A percentile compares a stretch with the other conserved stretches of the same genome.
Conservation (phyloP, 2,113 vertebrate species). For the Tyto alba region DNA sequence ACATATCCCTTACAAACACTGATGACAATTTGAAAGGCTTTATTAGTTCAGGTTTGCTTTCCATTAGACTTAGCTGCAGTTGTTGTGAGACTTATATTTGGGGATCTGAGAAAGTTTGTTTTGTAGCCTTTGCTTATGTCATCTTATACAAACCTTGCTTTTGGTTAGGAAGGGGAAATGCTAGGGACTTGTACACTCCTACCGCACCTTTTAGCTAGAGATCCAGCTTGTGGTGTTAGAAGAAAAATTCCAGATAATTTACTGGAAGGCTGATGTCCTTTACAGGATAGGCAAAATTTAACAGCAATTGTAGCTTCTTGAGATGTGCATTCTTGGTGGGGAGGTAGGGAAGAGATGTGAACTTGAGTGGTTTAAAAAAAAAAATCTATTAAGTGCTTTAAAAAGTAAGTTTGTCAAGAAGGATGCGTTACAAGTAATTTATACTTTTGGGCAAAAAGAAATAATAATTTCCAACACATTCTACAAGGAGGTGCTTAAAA, state of each 20-base stretch:
- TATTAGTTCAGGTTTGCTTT: neutral
- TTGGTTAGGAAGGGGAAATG: neutral
- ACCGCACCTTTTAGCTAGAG: neutral
- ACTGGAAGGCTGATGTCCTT: neutral
- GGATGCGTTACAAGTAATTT: fast-evolving
- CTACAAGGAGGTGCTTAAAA: neutral
- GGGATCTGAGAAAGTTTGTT: neutral
- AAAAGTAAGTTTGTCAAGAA: neutral
- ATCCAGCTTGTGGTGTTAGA: neutral
- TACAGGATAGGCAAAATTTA: neutral
- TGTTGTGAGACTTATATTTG: neutral
- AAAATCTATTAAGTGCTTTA: fast-evolving
- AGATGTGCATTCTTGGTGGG: neutral
- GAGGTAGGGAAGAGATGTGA: neutral
- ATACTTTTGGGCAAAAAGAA: neutral
- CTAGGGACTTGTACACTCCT: neutral
- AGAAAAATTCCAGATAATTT: neutral
- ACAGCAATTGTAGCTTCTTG: neutral
- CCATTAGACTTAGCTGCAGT: neutral
- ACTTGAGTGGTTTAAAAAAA: neutral
- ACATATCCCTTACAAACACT: neutral
- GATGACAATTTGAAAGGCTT: neutral
- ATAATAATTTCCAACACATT: neutral
- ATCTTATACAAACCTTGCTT: neutral
- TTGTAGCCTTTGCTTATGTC: neutral